Evolutionary conservation across 2,888 invertebrate species (phyloP), one percentile per base, ranked within the genome.

Genomic region (Zele albiditarsus): DNA sequence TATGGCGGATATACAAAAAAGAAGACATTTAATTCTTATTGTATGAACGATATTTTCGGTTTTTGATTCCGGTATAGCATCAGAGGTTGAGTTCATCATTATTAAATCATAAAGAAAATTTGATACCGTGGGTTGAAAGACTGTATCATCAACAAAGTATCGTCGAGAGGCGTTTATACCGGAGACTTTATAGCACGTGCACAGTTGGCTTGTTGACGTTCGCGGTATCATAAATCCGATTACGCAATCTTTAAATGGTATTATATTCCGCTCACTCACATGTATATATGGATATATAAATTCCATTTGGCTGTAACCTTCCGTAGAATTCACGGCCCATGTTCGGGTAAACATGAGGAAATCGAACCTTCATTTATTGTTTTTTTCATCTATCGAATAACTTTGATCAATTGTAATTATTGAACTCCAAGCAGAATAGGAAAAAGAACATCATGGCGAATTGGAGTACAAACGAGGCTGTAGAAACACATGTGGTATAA

Each of bases 131-230:
- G 38, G 38, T 38, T 38, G 12, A 38, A 12, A 38, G 38, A 38
- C 8, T 38, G 12, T 38, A 38, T 38, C 38, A 38, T 38, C 4
- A 38, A 53, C 20, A 53, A 53, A 20, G 53, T 53, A n/a, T 53
- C 20, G n/a, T 53, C 23, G 4, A 20, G 20, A 20, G 20, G 8
- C 5, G 20, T 53, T 53, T 53, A 20, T 53, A 8, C 23, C 20
- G 20, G 53, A 20, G 6, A 53, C 23, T 23, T 20, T 3, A 20
- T 53, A 53, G 53, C 53, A 53, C 53, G 53, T 53, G 53, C 20
- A 53, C 20, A 53, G 20, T 53, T 53, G 53, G 53, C 53, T 20
- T 53, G 53, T 53, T 53, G 53, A 53, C 53, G 53, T 53, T 53
- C n/a, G 53, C 23, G 53, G n/a, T 53, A 53, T 53, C 20, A 20